Evolutionary conservation across 2,797 vertebrate genomes (phyloP).

Genomic region (Masticophis lateralis): DNA sequence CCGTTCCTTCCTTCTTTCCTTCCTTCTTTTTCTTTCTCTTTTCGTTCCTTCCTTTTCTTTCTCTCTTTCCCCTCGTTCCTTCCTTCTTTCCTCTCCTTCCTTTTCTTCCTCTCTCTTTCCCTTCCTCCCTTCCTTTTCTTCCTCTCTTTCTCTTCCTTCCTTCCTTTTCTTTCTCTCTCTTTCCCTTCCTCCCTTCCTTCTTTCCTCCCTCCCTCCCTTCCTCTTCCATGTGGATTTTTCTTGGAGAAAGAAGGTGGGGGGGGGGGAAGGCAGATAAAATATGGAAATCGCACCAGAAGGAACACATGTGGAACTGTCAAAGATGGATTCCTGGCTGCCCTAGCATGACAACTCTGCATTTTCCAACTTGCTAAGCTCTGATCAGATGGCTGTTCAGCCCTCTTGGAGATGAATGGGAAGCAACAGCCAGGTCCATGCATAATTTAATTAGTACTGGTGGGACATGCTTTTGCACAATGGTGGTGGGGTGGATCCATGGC

Average conservation of each 20-base stretch:
- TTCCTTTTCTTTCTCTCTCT: no score
- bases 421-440: not conserved
- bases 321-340: not conserved
- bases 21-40: fast-evolving
- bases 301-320: not conserved
- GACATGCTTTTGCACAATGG: not conserved
- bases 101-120: no score
- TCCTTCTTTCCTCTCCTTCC: no score
- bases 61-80: no score
- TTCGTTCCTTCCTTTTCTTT: no score
- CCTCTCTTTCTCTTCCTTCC: not conserved
- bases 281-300: not conserved
- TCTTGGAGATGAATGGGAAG: not conserved
- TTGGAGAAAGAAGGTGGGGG: fast-evolving
- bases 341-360: not conserved
- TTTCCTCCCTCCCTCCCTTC: not conserved
- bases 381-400: not conserved
- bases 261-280: not conserved
- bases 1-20: no score
- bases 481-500: not conserved
- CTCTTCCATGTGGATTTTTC: not conserved
- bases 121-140: no score
- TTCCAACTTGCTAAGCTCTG: not conserved
- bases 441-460: not conserved
- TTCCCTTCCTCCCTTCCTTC: not conserved